These are phyloP conservation scores for Microvelia longipes DNA, from an alignment of 1,140 invertebrate genomes.

Conservation along the genomic window DNA sequence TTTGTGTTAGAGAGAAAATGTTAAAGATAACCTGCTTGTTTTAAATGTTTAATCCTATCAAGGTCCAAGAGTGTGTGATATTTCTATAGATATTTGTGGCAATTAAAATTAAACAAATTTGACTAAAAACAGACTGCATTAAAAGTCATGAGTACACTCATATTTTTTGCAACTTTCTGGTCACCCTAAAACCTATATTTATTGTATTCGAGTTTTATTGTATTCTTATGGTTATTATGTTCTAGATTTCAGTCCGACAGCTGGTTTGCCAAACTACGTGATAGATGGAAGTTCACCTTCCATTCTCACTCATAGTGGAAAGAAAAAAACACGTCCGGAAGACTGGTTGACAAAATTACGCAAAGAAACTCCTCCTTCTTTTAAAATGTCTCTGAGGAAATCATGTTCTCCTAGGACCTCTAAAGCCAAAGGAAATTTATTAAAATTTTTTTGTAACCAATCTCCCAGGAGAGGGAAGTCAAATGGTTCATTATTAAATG, in stretches of 20 bases:
- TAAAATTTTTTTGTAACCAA: constrained; percentile 1
- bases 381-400: background rate
- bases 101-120: no score
- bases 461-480: background rate
- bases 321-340: background rate
- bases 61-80: no score
- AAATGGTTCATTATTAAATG: background rate
- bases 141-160: no score
- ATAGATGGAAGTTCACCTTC: constrained; percentile 9
- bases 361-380: background rate
- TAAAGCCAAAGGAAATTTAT: constrained; percentile 1
- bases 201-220: no score
- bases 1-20: no score
- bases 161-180: no score
- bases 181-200: no score
- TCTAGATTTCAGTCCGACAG: constrained; percentile 4
- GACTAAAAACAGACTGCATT: no score
- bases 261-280: constrained; percentile 8
- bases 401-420: background rate
- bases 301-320: background rate
- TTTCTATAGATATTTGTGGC: no score
- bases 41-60: no score
- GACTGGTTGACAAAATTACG: constrained; percentile 6
- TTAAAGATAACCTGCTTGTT: no score
- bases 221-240: no score